Base-by-base conservation (phyloP, 2,888 invertebrate genomes). In the Rotaria magnacalcarata region DNA sequence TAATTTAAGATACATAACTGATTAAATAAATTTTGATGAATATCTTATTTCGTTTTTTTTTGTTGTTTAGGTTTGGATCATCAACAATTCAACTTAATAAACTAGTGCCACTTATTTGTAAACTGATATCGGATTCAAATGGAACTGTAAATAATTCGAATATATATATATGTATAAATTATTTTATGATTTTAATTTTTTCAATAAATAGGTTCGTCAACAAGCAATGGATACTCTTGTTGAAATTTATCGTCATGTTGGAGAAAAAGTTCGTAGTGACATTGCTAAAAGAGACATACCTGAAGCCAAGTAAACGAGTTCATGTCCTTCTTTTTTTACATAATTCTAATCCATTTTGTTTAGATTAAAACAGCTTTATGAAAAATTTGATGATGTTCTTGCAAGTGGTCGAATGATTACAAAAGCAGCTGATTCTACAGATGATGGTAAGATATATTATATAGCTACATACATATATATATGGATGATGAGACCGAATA, bases 211-310 rank as follows among this genome's bases (percentile, higher is more conserved):
- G 80, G 92, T 97, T 14, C 92, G 97, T 27, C 96, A 97, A 90
- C 94, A 95, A 8, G 96, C 96, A 7, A 93, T 95, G 90, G 94
- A 94, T 89, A 94, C 96, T 16, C 91, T 97, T 85, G 94, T 96
- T 67, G 96, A 96, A 90, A 94, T 96, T 84, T 97, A 97, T 91
- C 93, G 95, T 89, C 96, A 96, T 92, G 96, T 96, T 86, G 96
- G 96, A 89, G 97, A 97, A 90, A 93, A 94, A 90, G 92, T 97
- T 87, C 92, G 96, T 89, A 92, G 93, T 85, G 96, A 97, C 90
- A 92, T 97, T 88, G 93, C 94, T 89, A 94, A 94, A 90, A 95
- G 95, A 89, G 94, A 94, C 89, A 89, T 92, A 80, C 90, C 91
- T 47, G 90, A 89, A 84, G 89, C 90, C 85, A 92, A 91, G 92